These are phyloP conservation scores for Dicycla oo DNA, from an alignment of 2,888 invertebrate genomes.

Conservation along the genomic window DNA sequence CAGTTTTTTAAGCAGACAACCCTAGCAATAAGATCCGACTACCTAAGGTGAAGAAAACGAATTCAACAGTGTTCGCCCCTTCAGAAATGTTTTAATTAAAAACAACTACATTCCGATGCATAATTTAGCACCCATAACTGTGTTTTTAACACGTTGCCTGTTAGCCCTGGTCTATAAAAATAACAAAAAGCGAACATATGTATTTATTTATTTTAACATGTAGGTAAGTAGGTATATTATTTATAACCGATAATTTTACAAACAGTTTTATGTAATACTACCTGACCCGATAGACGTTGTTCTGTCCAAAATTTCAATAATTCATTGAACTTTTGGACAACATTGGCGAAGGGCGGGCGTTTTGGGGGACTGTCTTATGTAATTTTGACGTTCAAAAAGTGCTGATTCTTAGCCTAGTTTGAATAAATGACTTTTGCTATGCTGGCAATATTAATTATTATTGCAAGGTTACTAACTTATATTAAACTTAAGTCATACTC, in stretches of 20 bases:
- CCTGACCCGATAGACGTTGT: too few species aligned
- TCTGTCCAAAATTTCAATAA: too few species aligned
- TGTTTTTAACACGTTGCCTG: slow-evolving; percentile 24
- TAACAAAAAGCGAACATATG: slow-evolving; percentile 2
- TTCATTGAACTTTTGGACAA: too few species aligned
- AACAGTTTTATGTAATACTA: neutral
- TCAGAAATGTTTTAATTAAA: slow-evolving; percentile 51
- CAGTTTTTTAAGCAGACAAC: slow-evolving; percentile 26
- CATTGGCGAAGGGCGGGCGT: too few species aligned
- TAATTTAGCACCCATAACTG: slow-evolving; percentile 39
- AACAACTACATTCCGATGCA: slow-evolving; percentile 34
- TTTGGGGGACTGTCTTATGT: too few species aligned
- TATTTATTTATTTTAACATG: slow-evolving; percentile 17
- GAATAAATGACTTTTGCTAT: too few species aligned
- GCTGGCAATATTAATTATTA: too few species aligned
- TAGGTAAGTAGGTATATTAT: neutral
- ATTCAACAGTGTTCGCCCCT: slow-evolving; percentile 7
- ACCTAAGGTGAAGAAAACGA: slow-evolving; percentile 31
- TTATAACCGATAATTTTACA: neutral
- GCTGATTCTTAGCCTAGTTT: too few species aligned
- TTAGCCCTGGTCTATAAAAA: slow-evolving; percentile 11
- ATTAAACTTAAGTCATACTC: too few species aligned
- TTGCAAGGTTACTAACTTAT: too few species aligned
- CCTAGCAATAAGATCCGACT: slow-evolving; percentile 18
- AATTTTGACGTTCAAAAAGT: too few species aligned